These are phyloP conservation scores for Craterocephalus amniculus DNA, from an alignment of 2,797 vertebrate species.

Conservation along the genomic window DNA sequence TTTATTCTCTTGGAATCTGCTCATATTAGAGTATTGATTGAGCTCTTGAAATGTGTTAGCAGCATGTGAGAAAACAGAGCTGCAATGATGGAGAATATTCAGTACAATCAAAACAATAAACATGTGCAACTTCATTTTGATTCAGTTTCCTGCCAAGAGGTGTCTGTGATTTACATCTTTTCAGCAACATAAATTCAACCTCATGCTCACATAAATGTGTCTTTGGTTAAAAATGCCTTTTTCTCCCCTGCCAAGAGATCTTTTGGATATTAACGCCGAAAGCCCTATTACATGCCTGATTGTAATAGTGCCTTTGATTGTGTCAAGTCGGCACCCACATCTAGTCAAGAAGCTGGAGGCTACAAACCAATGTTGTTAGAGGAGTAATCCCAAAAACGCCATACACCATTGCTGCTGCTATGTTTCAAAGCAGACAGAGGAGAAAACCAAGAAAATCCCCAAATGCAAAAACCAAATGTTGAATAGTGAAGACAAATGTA, in stretches of 20 bases:
- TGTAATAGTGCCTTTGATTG: conserved; percentile 62
- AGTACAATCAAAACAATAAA: conserved; percentile 18
- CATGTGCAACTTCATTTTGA: conserved; percentile 13
- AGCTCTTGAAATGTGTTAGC: conserved; percentile 20
- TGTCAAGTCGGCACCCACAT: conserved; percentile 36
- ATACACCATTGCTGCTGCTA: conserved; percentile 41
- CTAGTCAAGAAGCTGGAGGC: conserved; percentile 12
- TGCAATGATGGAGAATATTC: background rate
- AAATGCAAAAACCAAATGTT: conserved; percentile 10
- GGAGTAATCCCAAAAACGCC: conserved; percentile 41
- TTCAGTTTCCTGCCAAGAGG: conserved; percentile 47
- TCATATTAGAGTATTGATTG: conserved; percentile 29
- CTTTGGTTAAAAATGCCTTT: background rate
- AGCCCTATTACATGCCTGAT: conserved; percentile 48
- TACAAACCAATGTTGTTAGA: conserved; percentile 18
- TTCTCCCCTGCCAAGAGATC: background rate
- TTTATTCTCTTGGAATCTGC: conserved; percentile 25
- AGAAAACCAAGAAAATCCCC: background rate
- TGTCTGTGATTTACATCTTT: conserved; percentile 46
- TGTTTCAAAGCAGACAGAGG: conserved; percentile 47
- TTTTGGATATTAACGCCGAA: conserved; percentile 32
- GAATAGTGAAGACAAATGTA: conserved; percentile 7
- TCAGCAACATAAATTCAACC: conserved; percentile 18
- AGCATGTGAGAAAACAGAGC: conserved; percentile 38
- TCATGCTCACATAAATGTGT: conserved; percentile 32